phyloP scores from a whole-genome alignment of 2,797 vertebrate genomes.

The Squalus acanthias region DNA sequence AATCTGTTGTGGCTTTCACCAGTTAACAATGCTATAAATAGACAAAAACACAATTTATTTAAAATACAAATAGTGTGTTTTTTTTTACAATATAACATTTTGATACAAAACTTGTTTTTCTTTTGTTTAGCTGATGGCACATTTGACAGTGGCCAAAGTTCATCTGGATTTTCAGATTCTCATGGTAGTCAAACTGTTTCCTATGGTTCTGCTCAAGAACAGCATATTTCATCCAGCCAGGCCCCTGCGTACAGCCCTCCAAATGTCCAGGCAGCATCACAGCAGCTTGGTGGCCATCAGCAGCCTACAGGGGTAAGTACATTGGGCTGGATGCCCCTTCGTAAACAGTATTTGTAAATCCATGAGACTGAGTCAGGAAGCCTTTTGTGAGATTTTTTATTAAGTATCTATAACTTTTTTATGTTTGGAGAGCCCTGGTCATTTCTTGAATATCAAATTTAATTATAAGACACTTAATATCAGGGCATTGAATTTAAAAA shows the following conservation, averaged over 20 bases:
- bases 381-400: constrained; percentile 33
- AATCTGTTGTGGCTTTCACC: not conserved
- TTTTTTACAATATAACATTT: not conserved
- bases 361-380: constrained; percentile 46
- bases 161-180: constrained; percentile 79
- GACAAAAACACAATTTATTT: not conserved
- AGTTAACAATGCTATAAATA: not conserved
- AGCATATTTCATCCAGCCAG: constrained; percentile 57
- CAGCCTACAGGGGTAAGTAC: constrained; percentile 78
- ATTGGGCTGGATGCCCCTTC: constrained; percentile 29
- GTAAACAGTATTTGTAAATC: constrained; percentile 52
- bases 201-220: constrained; percentile 74
- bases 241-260: constrained; percentile 63
- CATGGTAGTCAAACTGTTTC: constrained; percentile 75
- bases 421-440: not conserved
- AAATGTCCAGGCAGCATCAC: constrained; percentile 49
- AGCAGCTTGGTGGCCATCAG: constrained; percentile 62
- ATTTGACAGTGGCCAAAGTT: constrained; percentile 84
- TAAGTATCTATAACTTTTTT: not conserved
- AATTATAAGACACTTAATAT: not conserved
- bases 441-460: not conserved
- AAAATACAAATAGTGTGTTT: not conserved
- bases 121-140: constrained; percentile 70
- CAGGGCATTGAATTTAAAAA: not conserved
- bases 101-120: not conserved